phyloP scores from a whole-genome alignment of 2,113 vertebrate species.

The Hippoglossus stenolepis region DNA sequence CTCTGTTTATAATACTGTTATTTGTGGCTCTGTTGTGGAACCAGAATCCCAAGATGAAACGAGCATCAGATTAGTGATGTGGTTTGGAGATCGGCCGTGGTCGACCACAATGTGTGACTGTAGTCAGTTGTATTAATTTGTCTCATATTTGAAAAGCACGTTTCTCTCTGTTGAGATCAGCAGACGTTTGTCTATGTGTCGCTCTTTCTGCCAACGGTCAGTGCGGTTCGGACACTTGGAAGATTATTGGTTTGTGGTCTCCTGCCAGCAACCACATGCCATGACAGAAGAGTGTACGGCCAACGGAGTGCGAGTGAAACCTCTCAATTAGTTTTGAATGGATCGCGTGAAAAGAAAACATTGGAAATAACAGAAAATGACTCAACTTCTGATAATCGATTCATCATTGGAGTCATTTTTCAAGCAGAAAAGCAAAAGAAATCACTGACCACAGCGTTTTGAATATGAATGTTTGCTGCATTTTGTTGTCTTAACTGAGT shows the following conservation, averaged over 20 bases:
- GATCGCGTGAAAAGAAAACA: neutral
- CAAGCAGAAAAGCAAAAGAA: neutral
- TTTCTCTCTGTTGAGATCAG: neutral
- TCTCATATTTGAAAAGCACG: constrained; percentile 10
- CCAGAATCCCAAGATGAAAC: constrained; percentile 31
- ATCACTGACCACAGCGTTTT: neutral
- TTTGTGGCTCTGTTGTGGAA: constrained; percentile 21
- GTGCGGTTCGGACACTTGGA: constrained; percentile 29
- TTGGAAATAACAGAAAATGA: neutral
- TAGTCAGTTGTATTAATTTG: constrained; percentile 30
- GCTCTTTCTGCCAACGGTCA: neutral
- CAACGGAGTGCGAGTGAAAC: neutral
- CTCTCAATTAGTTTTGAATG: neutral
- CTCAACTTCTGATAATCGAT: neutral
- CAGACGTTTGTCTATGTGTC: neutral
- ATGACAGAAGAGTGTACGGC: constrained; percentile 1
- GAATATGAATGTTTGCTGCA: neutral
- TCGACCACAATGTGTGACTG: constrained; percentile 33
- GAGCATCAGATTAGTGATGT: constrained; percentile 12
- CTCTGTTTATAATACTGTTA: neutral
- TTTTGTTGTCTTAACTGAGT: too few relatives aligned
- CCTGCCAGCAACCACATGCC: constrained; percentile 22
- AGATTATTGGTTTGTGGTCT: neutral
- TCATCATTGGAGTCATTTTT: neutral
- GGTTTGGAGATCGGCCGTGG: constrained; percentile 29